These are phyloP conservation scores for Hypomecis punctinalis DNA, from an alignment of 2,888 invertebrate genomes.

Conservation along the genomic window DNA sequence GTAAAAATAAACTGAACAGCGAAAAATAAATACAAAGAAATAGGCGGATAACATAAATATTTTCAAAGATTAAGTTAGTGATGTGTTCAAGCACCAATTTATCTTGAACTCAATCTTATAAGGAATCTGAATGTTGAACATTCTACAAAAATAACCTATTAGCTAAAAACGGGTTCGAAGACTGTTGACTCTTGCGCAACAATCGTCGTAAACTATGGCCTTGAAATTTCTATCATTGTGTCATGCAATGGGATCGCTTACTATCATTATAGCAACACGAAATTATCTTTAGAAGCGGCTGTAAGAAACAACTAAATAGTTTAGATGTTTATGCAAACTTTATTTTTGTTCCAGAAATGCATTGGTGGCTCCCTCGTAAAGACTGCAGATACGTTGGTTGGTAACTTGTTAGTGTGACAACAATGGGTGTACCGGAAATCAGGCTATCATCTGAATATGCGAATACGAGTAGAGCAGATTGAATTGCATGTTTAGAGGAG, in stretches of 20 bases:
- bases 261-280: neutral
- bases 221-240: slow-evolving; percentile 22
- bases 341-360: neutral
- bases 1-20: no score
- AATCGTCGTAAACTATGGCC: slow-evolving; percentile 4
- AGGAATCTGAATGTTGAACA: slow-evolving; percentile 11
- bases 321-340: neutral
- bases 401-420: slow-evolving; percentile 14
- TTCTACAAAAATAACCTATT: neutral
- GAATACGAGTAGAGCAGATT: slow-evolving; percentile 17
- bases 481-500: slow-evolving; percentile 18
- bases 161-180: slow-evolving; percentile 16
- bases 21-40: no score
- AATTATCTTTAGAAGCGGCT: neutral
- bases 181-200: slow-evolving; percentile 21
- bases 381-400: neutral
- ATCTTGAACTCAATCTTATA: neutral
- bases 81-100: no score
- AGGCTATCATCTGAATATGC: slow-evolving; percentile 23
- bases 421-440: slow-evolving; percentile 28
- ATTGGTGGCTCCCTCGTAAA: neutral
- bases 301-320: neutral
- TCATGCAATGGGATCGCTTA: neutral
- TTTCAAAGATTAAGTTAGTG: no score
- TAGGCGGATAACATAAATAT: no score